Conservation (phyloP, 2,797 vertebrate species). For the Chelon labrosus region DNA sequence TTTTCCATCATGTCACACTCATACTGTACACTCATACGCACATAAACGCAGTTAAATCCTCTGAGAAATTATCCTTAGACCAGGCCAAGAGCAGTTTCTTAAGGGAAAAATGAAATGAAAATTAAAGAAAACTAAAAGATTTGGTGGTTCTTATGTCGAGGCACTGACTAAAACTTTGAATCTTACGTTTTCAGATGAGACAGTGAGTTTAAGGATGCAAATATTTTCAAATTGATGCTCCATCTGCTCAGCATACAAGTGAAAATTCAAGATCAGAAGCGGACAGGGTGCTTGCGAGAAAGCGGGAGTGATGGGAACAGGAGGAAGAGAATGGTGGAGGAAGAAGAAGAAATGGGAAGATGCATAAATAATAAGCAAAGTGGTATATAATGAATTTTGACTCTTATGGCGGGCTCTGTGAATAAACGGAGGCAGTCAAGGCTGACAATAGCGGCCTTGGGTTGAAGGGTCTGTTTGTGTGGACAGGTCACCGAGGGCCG, state of each 20-base stretch:
- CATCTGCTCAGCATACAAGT: conserved; percentile 6
- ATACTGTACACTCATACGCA: not conserved
- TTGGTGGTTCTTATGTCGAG: not conserved
- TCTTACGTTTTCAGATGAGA: not conserved
- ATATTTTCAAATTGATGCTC: not conserved
- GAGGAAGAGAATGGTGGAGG: conserved; percentile 26
- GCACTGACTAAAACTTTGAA: not conserved
- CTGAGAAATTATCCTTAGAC: not conserved
- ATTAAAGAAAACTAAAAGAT: not conserved
- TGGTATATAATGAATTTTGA: conserved; percentile 71
- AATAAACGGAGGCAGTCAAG: conserved; percentile 63
- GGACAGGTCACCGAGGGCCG: conserved; percentile 71
- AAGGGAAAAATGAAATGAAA: not conserved
- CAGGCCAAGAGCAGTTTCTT: not conserved
- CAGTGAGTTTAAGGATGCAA: conserved; percentile 7
- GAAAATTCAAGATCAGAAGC: conserved; percentile 25
- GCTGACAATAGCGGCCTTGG: conserved; percentile 73
- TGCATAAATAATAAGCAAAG: conserved; percentile 67
- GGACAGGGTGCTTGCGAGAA: conserved; percentile 20
- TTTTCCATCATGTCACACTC: not conserved
- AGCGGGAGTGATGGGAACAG: conserved; percentile 38
- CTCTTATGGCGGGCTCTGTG: conserved; percentile 64
- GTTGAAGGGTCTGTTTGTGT: conserved; percentile 72
- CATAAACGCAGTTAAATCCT: not conserved
- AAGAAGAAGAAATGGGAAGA: conserved; percentile 33